A percentile compares a stretch with the other conserved stretches of the same genome.
phyloP scores from a whole-genome alignment of 1,140 invertebrate genomes.

The Maniola jurtina region DNA sequence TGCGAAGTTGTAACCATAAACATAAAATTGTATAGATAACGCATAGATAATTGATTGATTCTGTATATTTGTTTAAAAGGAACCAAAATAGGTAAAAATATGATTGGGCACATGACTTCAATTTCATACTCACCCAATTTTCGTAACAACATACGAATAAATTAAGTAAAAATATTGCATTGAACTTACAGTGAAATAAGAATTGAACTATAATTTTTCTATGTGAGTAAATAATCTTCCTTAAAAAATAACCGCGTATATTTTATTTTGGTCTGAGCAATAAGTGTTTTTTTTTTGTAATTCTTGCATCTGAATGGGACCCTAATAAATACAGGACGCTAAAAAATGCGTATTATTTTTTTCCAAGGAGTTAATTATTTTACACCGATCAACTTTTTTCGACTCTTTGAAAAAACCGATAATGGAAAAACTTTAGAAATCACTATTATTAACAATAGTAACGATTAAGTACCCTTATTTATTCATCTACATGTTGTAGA shows the following conservation, averaged over 20 bases:
- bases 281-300: neutral
- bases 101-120: neutral
- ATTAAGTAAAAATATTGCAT: neutral
- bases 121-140: neutral
- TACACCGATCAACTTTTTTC: too few relatives aligned
- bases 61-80: neutral
- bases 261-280: constrained; percentile 13
- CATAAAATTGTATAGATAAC: neutral
- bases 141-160: neutral
- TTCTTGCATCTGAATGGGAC: constrained; percentile 1
- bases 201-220: constrained; percentile 11
- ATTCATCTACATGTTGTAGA: too few relatives aligned
- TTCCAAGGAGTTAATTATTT: too few relatives aligned
- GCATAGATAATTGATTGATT: neutral
- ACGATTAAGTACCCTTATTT: too few relatives aligned
- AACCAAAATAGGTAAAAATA: neutral
- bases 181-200: constrained; percentile 2
- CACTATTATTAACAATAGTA: too few relatives aligned
- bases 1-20: constrained; percentile 3
- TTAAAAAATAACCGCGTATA: neutral
- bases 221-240: constrained; percentile 5
- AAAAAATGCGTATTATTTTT: neutral
- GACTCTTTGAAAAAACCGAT: too few relatives aligned
- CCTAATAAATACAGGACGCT: neutral
- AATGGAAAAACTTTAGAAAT: too few relatives aligned